Conservation (phyloP, 1,140 invertebrate genomes). For the Radopholus similis region DNA sequence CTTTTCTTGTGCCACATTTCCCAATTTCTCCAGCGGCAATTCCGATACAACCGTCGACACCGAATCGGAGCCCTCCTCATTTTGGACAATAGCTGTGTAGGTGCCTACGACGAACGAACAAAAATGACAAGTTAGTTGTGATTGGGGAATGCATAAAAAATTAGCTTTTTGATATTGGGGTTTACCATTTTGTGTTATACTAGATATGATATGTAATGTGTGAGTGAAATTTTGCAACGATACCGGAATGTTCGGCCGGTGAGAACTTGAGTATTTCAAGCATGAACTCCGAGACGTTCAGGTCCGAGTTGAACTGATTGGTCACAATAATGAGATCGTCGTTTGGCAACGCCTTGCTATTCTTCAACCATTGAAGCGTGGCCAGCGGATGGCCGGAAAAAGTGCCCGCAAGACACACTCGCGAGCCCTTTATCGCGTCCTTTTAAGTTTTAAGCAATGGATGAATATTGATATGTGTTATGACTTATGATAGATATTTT, state of each 20-base stretch:
- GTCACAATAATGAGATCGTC: constrained; percentile 7
- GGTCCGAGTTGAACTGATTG: constrained; percentile 10
- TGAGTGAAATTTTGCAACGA: not conserved
- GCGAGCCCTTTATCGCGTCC: constrained; percentile 13
- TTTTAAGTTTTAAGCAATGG: too few species aligned
- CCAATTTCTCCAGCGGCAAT: constrained; percentile 6
- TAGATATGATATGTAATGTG: too few species aligned
- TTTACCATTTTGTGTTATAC: too few species aligned
- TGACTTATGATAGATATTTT: not conserved
- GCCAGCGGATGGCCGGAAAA: constrained; percentile 1
- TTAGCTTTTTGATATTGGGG: too few species aligned
- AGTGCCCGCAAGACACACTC: constrained; percentile 3
- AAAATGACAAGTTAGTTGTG: too few species aligned
- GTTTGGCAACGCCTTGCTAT: not conserved
- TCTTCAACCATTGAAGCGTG: constrained; percentile 9
- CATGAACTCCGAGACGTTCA: constrained; percentile 2
- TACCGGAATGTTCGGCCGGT: constrained; percentile 11
- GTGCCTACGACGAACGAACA: not conserved
- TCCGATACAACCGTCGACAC: constrained; percentile 4
- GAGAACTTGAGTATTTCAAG: constrained; percentile 5
- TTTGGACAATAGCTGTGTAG: constrained; percentile 11
- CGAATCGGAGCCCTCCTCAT: constrained; percentile 8
- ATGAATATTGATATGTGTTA: not conserved
- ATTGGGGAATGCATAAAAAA: too few species aligned
- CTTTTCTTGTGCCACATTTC: not conserved